phyloP scores from a whole-genome alignment of 1,140 invertebrate genomes.

The Atta colombica region DNA sequence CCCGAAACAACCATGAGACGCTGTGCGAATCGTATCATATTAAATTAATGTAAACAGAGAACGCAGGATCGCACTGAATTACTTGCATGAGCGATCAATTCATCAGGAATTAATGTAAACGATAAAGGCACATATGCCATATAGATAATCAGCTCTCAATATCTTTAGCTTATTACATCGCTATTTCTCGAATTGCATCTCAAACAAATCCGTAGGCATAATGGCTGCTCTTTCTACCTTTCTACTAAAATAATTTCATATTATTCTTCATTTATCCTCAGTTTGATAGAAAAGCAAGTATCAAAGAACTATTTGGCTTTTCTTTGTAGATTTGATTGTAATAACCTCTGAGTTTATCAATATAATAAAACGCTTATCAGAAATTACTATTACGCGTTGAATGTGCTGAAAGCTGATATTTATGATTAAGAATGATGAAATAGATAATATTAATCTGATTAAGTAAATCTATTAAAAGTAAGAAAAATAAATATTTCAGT shows the following conservation, averaged over 20 bases:
- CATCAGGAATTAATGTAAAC: conserved; percentile 2
- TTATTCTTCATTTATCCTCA: conserved; percentile 19
- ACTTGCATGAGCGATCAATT: background rate
- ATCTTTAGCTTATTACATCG: background rate
- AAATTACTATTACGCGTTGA: background rate
- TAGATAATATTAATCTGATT: conserved; percentile 2
- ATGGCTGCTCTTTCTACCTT: background rate
- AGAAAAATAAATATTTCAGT: background rate
- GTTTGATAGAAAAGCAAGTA: conserved; percentile 26
- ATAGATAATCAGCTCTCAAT: too few species aligned
- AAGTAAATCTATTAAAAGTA: background rate
- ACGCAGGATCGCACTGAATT: background rate
- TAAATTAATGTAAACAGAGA: conserved; percentile 17
- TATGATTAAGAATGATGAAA: conserved; percentile 12
- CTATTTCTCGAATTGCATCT: background rate
- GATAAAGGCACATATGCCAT: background rate
- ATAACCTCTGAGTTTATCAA: background rate
- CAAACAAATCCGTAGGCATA: background rate
- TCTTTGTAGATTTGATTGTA: conserved; percentile 15
- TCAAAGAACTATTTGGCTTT: conserved; percentile 1
- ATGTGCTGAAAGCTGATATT: background rate
- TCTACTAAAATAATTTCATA: conserved; percentile 25
- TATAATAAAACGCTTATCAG: background rate
- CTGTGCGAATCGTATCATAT: background rate
- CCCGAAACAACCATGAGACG: background rate